Base-by-base conservation (phyloP, 2,888 invertebrate genomes). In the Lasioglossum marginatum region DNA sequence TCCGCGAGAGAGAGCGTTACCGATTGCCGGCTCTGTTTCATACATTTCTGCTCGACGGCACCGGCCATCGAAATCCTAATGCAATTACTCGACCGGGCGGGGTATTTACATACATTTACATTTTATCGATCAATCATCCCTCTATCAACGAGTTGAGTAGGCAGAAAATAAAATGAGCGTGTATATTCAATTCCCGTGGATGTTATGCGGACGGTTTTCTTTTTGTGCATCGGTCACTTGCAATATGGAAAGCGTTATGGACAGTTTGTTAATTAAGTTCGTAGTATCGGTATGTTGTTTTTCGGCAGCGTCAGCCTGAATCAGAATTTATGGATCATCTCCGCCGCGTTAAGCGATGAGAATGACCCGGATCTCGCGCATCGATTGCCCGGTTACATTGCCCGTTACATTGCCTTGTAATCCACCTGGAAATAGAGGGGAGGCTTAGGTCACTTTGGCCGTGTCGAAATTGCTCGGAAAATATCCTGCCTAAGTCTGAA, bases 391-490 rank as follows among this genome's bases (percentile, higher is more conserved):
- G 23, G 19, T n/a, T 66, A 66, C 34, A 34, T n/a, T n/a, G n/a
- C n/a, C n/a, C n/a, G n/a, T n/a, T n/a, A n/a, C n/a, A n/a, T n/a
- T 66, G 31, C 34, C 63, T 16, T 31, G 63, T 31, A 63, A 66
- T 66, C 66, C 34, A 34, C 66, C 6, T 66, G 31, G 10, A 66
- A 23, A 66, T 34, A 66, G 19, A 23, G 66, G 66, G 34, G 66
- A 66, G 66, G 34, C 34, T 34, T 66, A 66, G 34, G 66, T 31
- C 66, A 19, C 63, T 83, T 81, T 4, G 72, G 16, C 23, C 43
- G 89, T 63, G 16, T 63, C 63, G n/a, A 63, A 63, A 63, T 63
- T 63, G n/a, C 52, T 52, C 52, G 52, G n/a, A 52, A 52, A 52
- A 52, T n/a, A 81, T n/a, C 23, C 8, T 8, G 23, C 23, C 52